Evolutionary conservation across 2,888 invertebrate genomes (phyloP).

Genomic region (Trilocha varians): DNA sequence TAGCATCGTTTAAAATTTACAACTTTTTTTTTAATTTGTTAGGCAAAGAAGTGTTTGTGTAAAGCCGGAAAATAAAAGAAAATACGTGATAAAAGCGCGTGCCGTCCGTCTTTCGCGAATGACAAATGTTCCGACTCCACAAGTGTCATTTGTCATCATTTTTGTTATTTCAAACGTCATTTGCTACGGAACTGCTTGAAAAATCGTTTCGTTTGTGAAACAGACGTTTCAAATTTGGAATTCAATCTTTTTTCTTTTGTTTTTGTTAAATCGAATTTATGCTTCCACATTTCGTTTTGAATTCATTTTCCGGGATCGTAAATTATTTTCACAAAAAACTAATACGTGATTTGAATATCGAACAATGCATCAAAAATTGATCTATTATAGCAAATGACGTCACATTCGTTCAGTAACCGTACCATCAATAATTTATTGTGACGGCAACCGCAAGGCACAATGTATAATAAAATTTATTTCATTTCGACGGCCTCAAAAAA

Average conservation of each 20-base stretch:
- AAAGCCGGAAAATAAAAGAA: too few relatives aligned
- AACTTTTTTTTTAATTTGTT: too few relatives aligned
- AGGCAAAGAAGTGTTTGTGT: too few relatives aligned
- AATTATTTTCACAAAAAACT: too few relatives aligned
- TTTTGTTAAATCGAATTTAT: neutral
- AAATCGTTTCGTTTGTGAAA: slow-evolving; percentile 4
- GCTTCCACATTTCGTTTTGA: too few relatives aligned
- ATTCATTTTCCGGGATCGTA: too few relatives aligned
- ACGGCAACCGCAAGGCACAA: slow-evolving; percentile 29
- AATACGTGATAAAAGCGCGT: slow-evolving; percentile 24
- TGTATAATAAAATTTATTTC: slow-evolving; percentile 24
- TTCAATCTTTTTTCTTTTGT: neutral
- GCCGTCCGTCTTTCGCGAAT: slow-evolving; percentile 24
- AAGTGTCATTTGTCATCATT: slow-evolving; percentile 38
- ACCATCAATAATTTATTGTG: slow-evolving; percentile 24
- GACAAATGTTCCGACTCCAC: slow-evolving; percentile 37
- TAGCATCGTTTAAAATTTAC: neutral
- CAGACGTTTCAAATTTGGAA: neutral
- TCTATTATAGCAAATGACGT: neutral
- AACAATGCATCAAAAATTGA: neutral
- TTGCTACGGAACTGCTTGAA: slow-evolving; percentile 2
- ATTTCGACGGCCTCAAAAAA: slow-evolving; percentile 2
- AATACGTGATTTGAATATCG: too few relatives aligned
- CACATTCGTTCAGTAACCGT: slow-evolving; percentile 11
- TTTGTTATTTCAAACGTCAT: slow-evolving; percentile 15